Evolutionary conservation across 2,797 vertebrate species (phyloP).

Genomic region (Triplophysa bombifrons): DNA sequence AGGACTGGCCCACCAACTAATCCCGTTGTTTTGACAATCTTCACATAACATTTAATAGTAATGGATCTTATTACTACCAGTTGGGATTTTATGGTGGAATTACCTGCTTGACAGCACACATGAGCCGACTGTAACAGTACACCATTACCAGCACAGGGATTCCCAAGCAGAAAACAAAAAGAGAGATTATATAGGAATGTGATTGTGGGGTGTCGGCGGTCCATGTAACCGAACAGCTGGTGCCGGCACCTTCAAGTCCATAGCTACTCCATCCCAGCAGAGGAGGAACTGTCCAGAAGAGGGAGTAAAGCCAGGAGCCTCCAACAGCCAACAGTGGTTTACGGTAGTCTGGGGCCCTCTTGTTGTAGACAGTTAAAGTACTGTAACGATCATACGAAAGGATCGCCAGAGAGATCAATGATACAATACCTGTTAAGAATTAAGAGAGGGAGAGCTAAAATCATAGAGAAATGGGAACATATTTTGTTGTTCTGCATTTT

Average conservation of each 20-base stretch:
- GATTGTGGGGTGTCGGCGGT: constrained; percentile 67
- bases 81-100: not conserved
- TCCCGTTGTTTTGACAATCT: not conserved
- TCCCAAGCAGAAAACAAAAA: constrained; percentile 82
- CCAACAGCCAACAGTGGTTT: constrained; percentile 76
- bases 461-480: not conserved
- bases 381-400: constrained; percentile 82
- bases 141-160: constrained; percentile 77
- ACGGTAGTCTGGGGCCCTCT: constrained; percentile 65
- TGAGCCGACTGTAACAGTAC: constrained; percentile 78
- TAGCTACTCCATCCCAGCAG: constrained; percentile 84
- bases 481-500: not conserved
- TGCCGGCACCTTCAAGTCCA: constrained; percentile 77
- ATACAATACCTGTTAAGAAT: constrained; percentile 75
- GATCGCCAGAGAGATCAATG: constrained; percentile 77
- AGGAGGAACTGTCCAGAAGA: constrained; percentile 81
- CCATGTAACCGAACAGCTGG: constrained; percentile 81
- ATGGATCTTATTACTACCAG: not conserved
- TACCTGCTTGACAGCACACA: constrained; percentile 80
- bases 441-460: not conserved
- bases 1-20: not conserved
- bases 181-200: constrained; percentile 79
- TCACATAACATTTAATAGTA: not conserved
- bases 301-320: constrained; percentile 79
- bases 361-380: constrained; percentile 77